phyloP scores from a whole-genome alignment of 2,888 invertebrate genomes.

The Patella caerulea region DNA sequence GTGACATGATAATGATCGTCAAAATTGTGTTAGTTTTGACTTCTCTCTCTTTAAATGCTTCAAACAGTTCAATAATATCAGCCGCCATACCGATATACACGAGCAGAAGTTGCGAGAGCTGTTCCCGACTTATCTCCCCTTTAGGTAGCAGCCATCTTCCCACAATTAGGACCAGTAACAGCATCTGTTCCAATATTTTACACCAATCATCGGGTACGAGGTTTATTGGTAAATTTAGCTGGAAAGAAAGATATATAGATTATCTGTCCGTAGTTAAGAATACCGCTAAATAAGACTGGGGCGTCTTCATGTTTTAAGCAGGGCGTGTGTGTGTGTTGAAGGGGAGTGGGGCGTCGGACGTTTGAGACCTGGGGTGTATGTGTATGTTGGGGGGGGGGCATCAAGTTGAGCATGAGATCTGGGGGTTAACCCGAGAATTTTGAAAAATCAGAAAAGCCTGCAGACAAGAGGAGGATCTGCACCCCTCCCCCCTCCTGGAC shows the following conservation, averaged over 20 bases:
- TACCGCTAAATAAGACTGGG: too few species aligned
- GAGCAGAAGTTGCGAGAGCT: conserved; percentile 61
- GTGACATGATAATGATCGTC: conserved; percentile 74
- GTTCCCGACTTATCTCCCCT: conserved; percentile 57
- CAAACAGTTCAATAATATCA: conserved; percentile 83
- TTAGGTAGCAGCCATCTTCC: conserved; percentile 59
- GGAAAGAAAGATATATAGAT: conserved; percentile 15
- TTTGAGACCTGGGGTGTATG: too few species aligned
- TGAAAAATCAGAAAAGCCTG: too few species aligned
- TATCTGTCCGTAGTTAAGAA: too few species aligned
- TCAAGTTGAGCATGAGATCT: too few species aligned
- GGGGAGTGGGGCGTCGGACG: too few species aligned
- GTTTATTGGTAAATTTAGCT: conserved; percentile 31
- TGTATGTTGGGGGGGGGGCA: too few species aligned
- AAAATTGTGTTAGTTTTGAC: conserved; percentile 77
- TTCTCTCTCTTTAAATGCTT: conserved; percentile 80
- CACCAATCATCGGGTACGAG: conserved; percentile 46
- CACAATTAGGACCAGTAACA: conserved; percentile 51
- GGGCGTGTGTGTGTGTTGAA: too few species aligned
- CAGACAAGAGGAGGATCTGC: too few species aligned
- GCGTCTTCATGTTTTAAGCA: too few species aligned
- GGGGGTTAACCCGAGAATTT: too few species aligned
- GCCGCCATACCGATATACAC: conserved; percentile 66
- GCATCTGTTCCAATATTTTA: conserved; percentile 51
- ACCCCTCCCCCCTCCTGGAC: too few species aligned